A percentile compares a stretch with the other conserved stretches of the same genome.
These are phyloP conservation scores for Orchestes rusci DNA, from an alignment of 2,888 invertebrate genomes.

Conservation along the genomic window DNA sequence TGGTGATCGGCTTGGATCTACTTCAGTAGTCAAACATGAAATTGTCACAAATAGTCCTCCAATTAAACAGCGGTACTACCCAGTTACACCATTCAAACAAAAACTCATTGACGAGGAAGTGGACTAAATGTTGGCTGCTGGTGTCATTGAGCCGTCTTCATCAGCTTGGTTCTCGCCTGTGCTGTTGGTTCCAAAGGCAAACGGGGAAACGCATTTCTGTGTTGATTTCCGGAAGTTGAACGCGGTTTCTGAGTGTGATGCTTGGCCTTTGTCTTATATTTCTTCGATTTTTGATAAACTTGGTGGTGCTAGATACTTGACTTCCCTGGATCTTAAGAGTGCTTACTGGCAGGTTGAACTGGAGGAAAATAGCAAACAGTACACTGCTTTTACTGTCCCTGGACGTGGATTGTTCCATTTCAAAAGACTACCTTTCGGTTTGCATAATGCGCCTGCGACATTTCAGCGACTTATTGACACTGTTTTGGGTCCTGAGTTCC, in stretches of 20 bases:
- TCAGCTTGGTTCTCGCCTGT: slow-evolving; percentile 31
- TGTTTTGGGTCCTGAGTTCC: no score
- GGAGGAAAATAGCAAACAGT: no score
- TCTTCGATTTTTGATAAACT: slow-evolving; percentile 31
- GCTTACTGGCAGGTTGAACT: slow-evolving; percentile 34
- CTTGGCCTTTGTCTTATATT: slow-evolving; percentile 34
- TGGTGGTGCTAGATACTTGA: slow-evolving; percentile 30
- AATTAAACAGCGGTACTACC: no score
- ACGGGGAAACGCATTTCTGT: no score
- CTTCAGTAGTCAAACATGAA: no score
- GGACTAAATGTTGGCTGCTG: slow-evolving; percentile 31
- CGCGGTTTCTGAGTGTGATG: slow-evolving; percentile 31
- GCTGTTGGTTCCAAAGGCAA: slow-evolving; percentile 27
- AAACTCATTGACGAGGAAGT: slow-evolving; percentile 26
- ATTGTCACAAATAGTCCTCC: no score
- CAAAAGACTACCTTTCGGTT: slow-evolving; percentile 32
- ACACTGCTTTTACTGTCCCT: slow-evolving; percentile 34
- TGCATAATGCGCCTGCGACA: no score
- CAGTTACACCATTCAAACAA: slow-evolving; percentile 4
- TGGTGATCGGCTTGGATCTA: no score
- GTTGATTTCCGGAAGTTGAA: no score
- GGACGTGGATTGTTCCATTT: slow-evolving; percentile 32
- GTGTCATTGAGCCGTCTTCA: slow-evolving; percentile 28
- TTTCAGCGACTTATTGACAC: no score
- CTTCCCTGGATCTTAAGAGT: slow-evolving; percentile 29